Conservation (phyloP, 2,888 invertebrate genomes). For the Mythimna loreyi region DNA sequence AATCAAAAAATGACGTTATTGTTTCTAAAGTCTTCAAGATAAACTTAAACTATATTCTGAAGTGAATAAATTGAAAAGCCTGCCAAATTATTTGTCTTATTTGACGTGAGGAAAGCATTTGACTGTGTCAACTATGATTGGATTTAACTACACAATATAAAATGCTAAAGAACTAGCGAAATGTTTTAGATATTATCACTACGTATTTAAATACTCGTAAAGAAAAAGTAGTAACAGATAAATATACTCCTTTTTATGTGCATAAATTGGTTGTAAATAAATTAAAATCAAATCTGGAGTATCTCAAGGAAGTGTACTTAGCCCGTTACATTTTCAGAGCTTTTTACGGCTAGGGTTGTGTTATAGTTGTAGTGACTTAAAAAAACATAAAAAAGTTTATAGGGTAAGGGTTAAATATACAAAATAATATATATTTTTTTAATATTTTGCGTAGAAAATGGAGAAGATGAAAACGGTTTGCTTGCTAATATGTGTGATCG, state of each 20-base stretch:
- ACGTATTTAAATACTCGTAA: not conserved
- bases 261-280: not conserved
- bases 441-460: conserved; percentile 22
- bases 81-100: not conserved
- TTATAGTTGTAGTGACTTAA: no score
- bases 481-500: conserved; percentile 25
- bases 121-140: not conserved
- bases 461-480: conserved; percentile 12
- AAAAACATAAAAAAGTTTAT: no score
- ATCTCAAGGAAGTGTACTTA: not conserved
- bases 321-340: not conserved
- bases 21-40: no score
- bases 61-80: no score
- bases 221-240: not conserved
- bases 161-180: no score
- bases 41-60: no score
- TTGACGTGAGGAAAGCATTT: not conserved
- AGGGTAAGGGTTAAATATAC: no score
- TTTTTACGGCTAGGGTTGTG: not conserved
- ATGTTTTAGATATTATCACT: no score
- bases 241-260: not conserved
- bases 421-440: no score
- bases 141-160: not conserved
- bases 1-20: no score
- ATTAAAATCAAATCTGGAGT: not conserved